phyloP scores from a whole-genome alignment of 2,113 vertebrate genomes.

The Anhinga rufa region DNA sequence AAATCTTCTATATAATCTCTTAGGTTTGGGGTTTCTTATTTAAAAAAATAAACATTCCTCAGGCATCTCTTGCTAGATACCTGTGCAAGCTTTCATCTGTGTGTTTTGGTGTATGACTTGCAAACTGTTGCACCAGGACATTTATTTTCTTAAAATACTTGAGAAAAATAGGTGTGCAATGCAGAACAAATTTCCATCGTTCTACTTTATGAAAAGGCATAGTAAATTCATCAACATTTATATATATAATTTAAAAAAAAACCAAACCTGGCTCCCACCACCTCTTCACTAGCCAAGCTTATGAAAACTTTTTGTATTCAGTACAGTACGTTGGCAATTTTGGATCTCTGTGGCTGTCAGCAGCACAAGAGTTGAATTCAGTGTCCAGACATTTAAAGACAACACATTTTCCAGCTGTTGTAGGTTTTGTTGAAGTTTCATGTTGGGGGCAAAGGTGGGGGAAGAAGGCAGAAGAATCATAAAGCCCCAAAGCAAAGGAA shows the following conservation, averaged over 20 bases:
- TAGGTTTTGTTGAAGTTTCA: not conserved
- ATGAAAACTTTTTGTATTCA: not conserved
- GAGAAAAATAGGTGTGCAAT: not conserved
- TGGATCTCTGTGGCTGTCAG: not conserved
- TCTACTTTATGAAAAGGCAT: not conserved
- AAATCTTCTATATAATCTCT: not conserved
- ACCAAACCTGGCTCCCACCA: accelerated
- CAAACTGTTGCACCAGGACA: not conserved
- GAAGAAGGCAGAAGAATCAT: not conserved
- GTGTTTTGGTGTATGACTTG: not conserved
- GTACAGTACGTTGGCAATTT: not conserved
- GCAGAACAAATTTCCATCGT: not conserved
- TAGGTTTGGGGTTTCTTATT: not conserved
- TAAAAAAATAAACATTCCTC: not conserved
- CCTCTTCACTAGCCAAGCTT: not conserved
- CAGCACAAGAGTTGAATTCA: not conserved
- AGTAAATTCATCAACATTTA: not conserved
- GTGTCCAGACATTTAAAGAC: not conserved
- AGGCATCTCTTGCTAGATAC: not conserved
- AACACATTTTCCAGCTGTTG: not conserved
- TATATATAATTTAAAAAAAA: not conserved
- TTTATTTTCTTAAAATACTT: not conserved
- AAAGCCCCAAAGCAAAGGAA: not conserved
- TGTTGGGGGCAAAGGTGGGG: not conserved
- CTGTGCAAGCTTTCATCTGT: not conserved